A percentile compares a stretch with the other conserved stretches of the same genome.
Conservation (phyloP, 2,888 invertebrate species). For the Tachystola acroxantha region DNA sequence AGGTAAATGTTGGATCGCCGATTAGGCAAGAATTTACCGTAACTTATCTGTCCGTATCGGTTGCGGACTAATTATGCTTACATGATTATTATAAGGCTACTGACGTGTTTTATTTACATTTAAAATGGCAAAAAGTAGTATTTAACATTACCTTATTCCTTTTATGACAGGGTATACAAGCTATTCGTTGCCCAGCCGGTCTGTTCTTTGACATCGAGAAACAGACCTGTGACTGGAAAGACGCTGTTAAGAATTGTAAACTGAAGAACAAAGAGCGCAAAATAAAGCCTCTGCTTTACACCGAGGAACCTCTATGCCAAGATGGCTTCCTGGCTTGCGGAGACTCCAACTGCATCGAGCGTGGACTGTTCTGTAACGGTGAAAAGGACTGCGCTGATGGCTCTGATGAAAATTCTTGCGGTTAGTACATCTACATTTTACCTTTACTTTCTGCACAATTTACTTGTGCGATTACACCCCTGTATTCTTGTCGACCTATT, state of each 20-base stretch:
- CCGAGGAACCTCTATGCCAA: slow-evolving; percentile 93
- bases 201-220: slow-evolving; percentile 96
- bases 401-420: slow-evolving; percentile 94
- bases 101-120: too few relatives aligned
- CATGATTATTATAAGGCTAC: too few relatives aligned
- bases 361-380: slow-evolving; percentile 95
- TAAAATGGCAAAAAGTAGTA: too few relatives aligned
- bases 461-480: too few relatives aligned
- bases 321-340: slow-evolving; percentile 93
- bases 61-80: too few relatives aligned
- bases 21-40: too few relatives aligned
- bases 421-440: slow-evolving; percentile 80
- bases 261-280: slow-evolving; percentile 93
- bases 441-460: background rate
- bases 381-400: slow-evolving; percentile 93
- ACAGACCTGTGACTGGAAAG: slow-evolving; percentile 97
- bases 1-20: too few relatives aligned
- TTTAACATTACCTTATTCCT: background rate
- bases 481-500: too few relatives aligned
- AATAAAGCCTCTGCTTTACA: slow-evolving; percentile 90
- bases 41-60: too few relatives aligned
- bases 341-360: slow-evolving; percentile 90
- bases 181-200: slow-evolving; percentile 94
- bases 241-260: slow-evolving; percentile 95
- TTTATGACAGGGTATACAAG: slow-evolving; percentile 88